Evolutionary conservation across 30 jellyfish, hydroid and myxozoan genomes (phyloP), one percentile per base, ranked within the genome.

Genomic region (Aurelia coerulea): DNA sequence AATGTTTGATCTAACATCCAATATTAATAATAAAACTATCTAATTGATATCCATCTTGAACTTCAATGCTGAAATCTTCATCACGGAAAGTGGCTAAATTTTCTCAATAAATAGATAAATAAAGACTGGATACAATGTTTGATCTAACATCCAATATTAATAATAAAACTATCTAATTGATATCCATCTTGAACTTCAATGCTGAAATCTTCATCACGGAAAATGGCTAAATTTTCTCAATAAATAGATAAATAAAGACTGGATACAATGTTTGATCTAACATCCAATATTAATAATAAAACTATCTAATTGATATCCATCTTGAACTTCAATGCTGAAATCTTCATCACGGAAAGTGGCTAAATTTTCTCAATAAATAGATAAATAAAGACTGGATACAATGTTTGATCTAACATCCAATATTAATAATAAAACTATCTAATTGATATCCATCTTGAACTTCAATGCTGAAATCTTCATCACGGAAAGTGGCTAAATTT

Each of bases 121-220:
- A 46, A 46, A 46, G 15, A 46, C 15, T 46, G 14, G 56, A 46
- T 4, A 46, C 8, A 7, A 46, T 46, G 56, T 46, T 46, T 46
- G 56, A 7, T 46, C 56, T 46, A 60, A 37, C 91, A 81, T 33
- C 37, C 46, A 32, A 81, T 53, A 65, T 81, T 81, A 1, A 81
- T 68, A 2, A 81, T 33, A 13, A 6, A 5, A 5, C 68, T 52
- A 53, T 81, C 91, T 33, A 67, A 54, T 2, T 62, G 84, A 50
- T 68, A 81, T 37, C 70, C 66, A 2, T 37, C 49, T 17, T 18
- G 13, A 32, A 81, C 58, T 2, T 33, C 54, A 62, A 81, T 54
- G 0, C 56, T 9, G 39, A 81, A 39, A n/a, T 60, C 70, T 60
- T 23, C 70, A 60, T 60, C 31, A 13, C 10, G 35, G 35, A n/a